A percentile compares a stretch with the other conserved stretches of the same genome.
These are phyloP conservation scores for Xenops minutus DNA, from an alignment of 2,797 vertebrate genomes.

Conservation along the genomic window DNA sequence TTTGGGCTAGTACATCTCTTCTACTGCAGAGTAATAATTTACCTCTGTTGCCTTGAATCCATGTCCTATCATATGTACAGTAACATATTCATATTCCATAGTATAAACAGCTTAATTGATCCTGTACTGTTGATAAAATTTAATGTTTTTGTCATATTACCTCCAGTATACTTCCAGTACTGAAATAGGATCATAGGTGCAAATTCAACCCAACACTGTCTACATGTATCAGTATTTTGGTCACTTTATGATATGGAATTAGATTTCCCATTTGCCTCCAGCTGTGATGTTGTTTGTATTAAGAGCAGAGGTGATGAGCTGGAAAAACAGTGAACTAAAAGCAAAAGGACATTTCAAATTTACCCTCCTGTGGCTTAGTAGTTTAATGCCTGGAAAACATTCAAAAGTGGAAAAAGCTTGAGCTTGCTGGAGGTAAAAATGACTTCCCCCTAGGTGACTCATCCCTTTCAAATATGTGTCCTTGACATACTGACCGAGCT, in stretches of 20 bases:
- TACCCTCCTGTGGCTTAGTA: slow-evolving; percentile 48
- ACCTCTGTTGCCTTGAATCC: background rate
- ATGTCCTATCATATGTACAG: background rate
- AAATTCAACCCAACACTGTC: background rate
- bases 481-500: background rate
- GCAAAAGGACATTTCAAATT: slow-evolving; percentile 46
- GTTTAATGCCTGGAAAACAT: slow-evolving; percentile 25
- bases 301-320: slow-evolving; percentile 17
- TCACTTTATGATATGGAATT: background rate
- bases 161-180: background rate
- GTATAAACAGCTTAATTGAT: background rate
- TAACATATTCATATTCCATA: background rate
- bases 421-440: slow-evolving; percentile 4
- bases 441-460: background rate
- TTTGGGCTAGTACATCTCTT: background rate
- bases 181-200: background rate
- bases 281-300: background rate
- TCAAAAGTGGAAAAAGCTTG: background rate
- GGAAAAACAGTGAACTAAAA: slow-evolving; percentile 24
- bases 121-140: background rate
- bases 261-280: slow-evolving; percentile 9
- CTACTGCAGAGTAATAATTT: background rate
- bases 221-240: background rate
- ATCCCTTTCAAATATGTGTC: background rate
- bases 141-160: background rate